phyloP scores from a whole-genome alignment of 2,888 invertebrate species.

The Lasioglossum figueresi region DNA sequence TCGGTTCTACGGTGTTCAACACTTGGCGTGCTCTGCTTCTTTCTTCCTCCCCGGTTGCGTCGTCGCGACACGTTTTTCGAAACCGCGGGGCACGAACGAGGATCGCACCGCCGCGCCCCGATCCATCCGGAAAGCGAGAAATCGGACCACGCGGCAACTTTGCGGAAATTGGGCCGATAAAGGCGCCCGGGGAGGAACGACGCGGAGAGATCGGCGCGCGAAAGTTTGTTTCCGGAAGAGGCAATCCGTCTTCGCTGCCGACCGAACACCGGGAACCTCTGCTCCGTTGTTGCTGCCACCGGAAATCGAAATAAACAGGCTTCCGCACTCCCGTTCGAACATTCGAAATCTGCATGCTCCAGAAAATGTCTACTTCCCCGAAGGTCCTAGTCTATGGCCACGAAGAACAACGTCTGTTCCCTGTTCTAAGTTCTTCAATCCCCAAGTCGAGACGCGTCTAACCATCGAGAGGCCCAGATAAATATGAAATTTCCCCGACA shows the following conservation, averaged over 20 bases:
- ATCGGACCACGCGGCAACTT: constrained; percentile 31
- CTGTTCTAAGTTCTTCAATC: no score
- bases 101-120: neutral
- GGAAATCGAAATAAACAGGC: neutral
- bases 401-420: neutral
- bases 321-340: neutral
- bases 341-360: constrained; percentile 46
- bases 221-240: constrained; percentile 55
- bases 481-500: constrained; percentile 68
- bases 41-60: neutral
- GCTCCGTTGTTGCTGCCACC: neutral
- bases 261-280: neutral
- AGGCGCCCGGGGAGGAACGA: neutral
- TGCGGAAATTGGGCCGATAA: constrained; percentile 33
- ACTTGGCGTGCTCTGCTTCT: neutral
- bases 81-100: neutral
- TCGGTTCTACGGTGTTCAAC: neutral
- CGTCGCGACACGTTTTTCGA: constrained; percentile 2
- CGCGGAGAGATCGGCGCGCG: constrained; percentile 42
- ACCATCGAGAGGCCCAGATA: constrained; percentile 61
- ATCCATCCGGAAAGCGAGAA: neutral
- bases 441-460: constrained; percentile 23
- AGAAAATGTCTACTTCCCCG: neutral
- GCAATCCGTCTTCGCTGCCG: constrained; percentile 59
- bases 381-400: constrained; percentile 13